phyloP scores from a whole-genome alignment of 2,797 vertebrate genomes.

The Acestrorhynchus altus region DNA sequence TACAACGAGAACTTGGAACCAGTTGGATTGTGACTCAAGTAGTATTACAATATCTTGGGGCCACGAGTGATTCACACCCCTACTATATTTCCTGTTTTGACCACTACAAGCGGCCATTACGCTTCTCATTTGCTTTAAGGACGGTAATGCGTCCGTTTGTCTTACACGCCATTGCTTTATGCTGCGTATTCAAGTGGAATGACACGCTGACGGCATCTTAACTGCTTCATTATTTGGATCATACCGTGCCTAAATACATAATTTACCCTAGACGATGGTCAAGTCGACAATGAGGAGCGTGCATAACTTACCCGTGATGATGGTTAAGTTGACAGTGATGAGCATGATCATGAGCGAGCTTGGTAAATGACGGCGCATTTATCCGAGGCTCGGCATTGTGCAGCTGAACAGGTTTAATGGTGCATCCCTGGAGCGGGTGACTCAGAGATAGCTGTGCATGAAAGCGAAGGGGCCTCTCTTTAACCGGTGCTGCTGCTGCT shows the following conservation, averaged over 20 bases:
- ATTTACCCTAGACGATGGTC: slow-evolving; percentile 55
- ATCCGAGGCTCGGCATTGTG: slow-evolving; percentile 13
- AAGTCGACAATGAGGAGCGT: slow-evolving; percentile 58
- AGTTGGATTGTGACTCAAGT: background rate
- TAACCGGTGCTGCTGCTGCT: slow-evolving; percentile 27
- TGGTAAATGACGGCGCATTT: slow-evolving; percentile 16
- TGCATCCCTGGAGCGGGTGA: slow-evolving; percentile 24
- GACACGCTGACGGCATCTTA: slow-evolving; percentile 27
- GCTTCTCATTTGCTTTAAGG: slow-evolving; percentile 25
- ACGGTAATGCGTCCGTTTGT: slow-evolving; percentile 20
- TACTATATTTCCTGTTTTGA: slow-evolving; percentile 16
- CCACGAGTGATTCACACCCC: background rate
- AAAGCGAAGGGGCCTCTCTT: slow-evolving; percentile 61
- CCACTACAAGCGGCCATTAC: slow-evolving; percentile 17
- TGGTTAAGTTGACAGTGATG: slow-evolving; percentile 57
- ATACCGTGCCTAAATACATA: slow-evolving; percentile 51
- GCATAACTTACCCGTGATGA: slow-evolving; percentile 50
- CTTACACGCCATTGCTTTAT: slow-evolving; percentile 35
- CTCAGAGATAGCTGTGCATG: slow-evolving; percentile 40
- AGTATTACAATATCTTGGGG: background rate
- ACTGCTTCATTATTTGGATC: slow-evolving; percentile 47
- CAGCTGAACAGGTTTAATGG: slow-evolving; percentile 20
- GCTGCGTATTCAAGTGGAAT: slow-evolving; percentile 23
- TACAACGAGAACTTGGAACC: background rate
- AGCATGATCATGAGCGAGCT: slow-evolving; percentile 51